These are phyloP conservation scores for Melierax canorus DNA, from an alignment of 2,113 vertebrate genomes.

Conservation along the genomic window DNA sequence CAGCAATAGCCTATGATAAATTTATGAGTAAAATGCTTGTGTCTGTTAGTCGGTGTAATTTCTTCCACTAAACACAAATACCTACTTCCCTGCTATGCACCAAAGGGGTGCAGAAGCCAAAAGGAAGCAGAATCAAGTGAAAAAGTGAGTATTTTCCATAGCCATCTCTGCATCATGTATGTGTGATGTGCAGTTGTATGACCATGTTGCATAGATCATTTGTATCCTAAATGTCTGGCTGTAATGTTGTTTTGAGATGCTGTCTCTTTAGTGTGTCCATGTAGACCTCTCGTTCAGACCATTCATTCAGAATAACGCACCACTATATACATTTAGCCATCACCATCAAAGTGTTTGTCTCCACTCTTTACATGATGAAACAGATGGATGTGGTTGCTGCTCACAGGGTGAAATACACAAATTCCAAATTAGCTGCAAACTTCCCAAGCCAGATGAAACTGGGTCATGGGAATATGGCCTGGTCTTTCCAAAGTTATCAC, in stretches of 20 bases:
- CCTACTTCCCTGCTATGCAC: constrained; percentile 71
- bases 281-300: neutral
- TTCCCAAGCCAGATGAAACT: neutral
- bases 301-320: neutral
- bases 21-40: constrained; percentile 63
- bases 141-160: constrained; percentile 79
- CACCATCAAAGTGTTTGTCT: neutral
- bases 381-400: constrained; percentile 10
- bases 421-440: neutral
- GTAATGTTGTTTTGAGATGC: constrained; percentile 34
- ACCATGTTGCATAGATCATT: neutral
- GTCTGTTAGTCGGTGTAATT: constrained; percentile 58
- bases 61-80: constrained; percentile 67
- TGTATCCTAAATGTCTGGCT: constrained; percentile 20
- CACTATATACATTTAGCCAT: neutral
- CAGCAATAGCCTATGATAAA: constrained; percentile 41
- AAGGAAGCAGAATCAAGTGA: constrained; percentile 73
- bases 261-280: neutral
- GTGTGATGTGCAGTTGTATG: neutral
- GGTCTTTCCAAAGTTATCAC: neutral
- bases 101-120: constrained; percentile 73
- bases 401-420: neutral
- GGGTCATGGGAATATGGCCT: neutral
- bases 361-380: constrained; percentile 2
- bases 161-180: constrained; percentile 56